Conservation (phyloP, 2,888 invertebrate species). For the Penaeus monodon region DNA sequence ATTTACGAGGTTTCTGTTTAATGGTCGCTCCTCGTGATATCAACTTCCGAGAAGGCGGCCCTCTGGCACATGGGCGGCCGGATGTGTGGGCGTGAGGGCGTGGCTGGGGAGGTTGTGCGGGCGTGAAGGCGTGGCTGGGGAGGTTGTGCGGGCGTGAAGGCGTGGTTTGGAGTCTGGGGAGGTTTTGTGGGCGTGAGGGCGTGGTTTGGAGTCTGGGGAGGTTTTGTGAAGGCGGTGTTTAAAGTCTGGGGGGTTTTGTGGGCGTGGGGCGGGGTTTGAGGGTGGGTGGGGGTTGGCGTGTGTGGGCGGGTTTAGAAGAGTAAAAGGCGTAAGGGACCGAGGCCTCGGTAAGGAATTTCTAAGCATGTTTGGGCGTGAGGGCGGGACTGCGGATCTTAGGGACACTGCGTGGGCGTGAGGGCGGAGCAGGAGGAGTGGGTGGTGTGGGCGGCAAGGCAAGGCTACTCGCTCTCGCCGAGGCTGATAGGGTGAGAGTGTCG, state of each 20-base stretch:
- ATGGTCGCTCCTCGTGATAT: conserved; percentile 38
- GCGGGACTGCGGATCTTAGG: neutral
- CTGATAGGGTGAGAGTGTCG: neutral
- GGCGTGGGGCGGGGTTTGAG: too few relatives aligned
- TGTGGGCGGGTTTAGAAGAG: neutral
- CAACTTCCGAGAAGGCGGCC: conserved; percentile 31
- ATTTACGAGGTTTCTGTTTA: conserved; percentile 49
- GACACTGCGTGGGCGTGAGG: too few relatives aligned
- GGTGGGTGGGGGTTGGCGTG: neutral
- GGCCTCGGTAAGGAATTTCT: neutral
- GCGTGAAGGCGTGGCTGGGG: neutral
- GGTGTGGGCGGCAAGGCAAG: too few relatives aligned
- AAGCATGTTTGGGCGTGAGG: neutral
- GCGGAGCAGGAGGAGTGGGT: too few relatives aligned
- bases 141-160: too few relatives aligned
- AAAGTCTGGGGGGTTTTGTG: too few relatives aligned
- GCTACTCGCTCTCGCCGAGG: neutral
- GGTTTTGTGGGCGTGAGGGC: too few relatives aligned
- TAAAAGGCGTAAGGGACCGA: too few relatives aligned
- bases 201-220: neutral
- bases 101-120: neutral
- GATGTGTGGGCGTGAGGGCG: conserved; percentile 6
- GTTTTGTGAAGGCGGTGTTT: too few relatives aligned
- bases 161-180: too few relatives aligned
- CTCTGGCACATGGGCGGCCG: neutral